Evolutionary conservation across 2,797 vertebrate species (phyloP).

Genomic region (Peromyscus nudipes): DNA sequence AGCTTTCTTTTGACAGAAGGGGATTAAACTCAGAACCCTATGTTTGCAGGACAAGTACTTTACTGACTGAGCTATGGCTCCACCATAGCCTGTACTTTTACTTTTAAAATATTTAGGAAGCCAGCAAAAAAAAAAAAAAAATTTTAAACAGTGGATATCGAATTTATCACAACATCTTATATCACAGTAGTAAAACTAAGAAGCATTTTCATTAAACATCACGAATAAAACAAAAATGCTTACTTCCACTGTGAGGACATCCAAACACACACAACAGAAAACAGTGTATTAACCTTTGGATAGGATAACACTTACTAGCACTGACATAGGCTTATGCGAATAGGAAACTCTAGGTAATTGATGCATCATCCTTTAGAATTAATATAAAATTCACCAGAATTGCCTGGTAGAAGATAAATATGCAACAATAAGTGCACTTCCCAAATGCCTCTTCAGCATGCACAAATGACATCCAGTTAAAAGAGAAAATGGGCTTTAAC

Average conservation of each 20-base stretch:
- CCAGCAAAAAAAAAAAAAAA: neutral
- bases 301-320: neutral
- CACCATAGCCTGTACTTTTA: neutral
- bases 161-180: neutral
- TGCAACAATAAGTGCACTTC: neutral
- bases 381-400: slow-evolving; percentile 47
- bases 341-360: slow-evolving; percentile 10
- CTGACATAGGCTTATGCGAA: neutral
- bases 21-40: neutral
- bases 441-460: neutral
- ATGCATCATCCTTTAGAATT: slow-evolving; percentile 21
- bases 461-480: neutral
- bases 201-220: neutral
- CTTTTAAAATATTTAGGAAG: neutral
- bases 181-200: neutral
- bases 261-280: slow-evolving; percentile 9
- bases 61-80: neutral
- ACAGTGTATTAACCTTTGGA: neutral
- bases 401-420: slow-evolving; percentile 1
- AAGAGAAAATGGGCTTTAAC: neutral
- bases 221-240: neutral
- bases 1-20: neutral
- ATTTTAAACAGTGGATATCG: neutral
- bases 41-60: neutral
- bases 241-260: neutral